Evolutionary conservation across 30 jellyfish, hydroid and myxozoan species (phyloP).

Genomic region (Aurelia aurita): DNA sequence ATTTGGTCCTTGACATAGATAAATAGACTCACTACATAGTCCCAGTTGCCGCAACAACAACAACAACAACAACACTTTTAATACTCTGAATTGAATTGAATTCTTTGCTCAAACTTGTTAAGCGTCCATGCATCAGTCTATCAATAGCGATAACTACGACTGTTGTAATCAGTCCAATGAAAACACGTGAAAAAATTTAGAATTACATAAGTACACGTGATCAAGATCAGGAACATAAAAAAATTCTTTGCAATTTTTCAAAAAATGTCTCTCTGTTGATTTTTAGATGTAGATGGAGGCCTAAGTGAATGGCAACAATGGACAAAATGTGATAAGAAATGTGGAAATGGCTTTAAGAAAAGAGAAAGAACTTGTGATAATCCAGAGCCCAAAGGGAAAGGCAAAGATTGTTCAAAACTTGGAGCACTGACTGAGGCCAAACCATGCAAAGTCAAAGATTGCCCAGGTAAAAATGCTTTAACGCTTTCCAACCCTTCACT

Average conservation of each 20-base stretch:
- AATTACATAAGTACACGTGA: not conserved
- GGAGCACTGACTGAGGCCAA: conserved; percentile 1
- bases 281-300: conserved; percentile 10
- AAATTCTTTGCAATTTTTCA: not conserved
- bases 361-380: conserved; percentile 52
- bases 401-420: conserved; percentile 25
- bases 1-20: too few relatives aligned
- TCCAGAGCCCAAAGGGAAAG: conserved; percentile 16
- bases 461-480: conserved; percentile 35
- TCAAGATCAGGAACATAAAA: not conserved
- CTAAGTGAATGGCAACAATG: conserved; percentile 51
- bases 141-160: too few relatives aligned
- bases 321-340: conserved; percentile 40
- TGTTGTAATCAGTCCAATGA: too few relatives aligned
- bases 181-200: too few relatives aligned
- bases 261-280: not conserved
- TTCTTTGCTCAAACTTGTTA: too few relatives aligned
- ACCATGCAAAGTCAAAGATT: conserved; percentile 25
- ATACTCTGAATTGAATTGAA: too few relatives aligned
- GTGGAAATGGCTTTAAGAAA: conserved; percentile 61
- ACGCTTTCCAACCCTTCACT: too few relatives aligned
- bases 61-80: too few relatives aligned
- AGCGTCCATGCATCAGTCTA: too few relatives aligned
- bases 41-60: too few relatives aligned
- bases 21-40: too few relatives aligned